Evolutionary conservation across 2,797 vertebrate species (phyloP).

Genomic region (Hippoglossus hippoglossus): DNA sequence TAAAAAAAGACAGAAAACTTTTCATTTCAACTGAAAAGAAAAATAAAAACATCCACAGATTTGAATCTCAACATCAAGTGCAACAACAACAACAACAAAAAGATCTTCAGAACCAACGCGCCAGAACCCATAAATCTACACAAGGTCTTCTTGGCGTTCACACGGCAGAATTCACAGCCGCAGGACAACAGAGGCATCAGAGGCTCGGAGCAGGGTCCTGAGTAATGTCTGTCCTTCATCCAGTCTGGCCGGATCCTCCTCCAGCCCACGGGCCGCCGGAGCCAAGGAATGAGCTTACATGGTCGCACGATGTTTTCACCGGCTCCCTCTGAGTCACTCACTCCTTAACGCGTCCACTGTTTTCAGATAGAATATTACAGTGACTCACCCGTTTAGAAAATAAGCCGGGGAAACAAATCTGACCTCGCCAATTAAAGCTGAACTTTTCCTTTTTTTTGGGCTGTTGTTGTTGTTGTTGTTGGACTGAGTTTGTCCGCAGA

Average conservation of each 20-base stretch:
- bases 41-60: background rate
- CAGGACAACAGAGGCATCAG: constrained; percentile 40
- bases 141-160: constrained; percentile 37
- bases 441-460: background rate
- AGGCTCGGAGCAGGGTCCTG: constrained; percentile 45
- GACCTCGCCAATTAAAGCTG: background rate
- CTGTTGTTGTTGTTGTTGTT: constrained; percentile 41
- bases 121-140: constrained; percentile 37
- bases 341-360: constrained; percentile 33
- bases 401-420: constrained; percentile 31
- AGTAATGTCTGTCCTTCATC: constrained; percentile 66
- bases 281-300: constrained; percentile 18
- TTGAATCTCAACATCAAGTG: background rate
- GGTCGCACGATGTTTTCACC: constrained; percentile 60
- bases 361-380: constrained; percentile 19
- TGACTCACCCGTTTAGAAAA: constrained; percentile 50
- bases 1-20: background rate
- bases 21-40: background rate
- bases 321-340: constrained; percentile 64
- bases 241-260: constrained; percentile 22
- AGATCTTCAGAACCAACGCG: background rate
- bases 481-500: constrained; percentile 8
- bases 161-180: constrained; percentile 58
- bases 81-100: background rate
- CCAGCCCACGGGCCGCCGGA: constrained; percentile 23